Conservation (phyloP, 1,140 invertebrate genomes). For the Drosophila azteca region DNA sequence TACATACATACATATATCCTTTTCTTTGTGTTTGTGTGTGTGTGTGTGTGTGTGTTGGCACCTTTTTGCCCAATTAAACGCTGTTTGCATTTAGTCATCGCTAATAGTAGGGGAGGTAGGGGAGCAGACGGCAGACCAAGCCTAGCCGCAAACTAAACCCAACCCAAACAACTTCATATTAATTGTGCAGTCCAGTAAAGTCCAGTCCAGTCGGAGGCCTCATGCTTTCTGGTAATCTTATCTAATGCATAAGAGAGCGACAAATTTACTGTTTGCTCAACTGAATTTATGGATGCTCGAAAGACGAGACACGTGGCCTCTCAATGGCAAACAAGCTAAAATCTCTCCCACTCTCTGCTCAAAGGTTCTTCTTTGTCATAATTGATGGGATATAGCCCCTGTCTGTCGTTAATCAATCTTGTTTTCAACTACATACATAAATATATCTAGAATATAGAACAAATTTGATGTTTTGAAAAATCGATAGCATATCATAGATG, state of each 20-base stretch:
- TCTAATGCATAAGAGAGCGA: slow-evolving; percentile 31
- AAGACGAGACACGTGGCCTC: slow-evolving; percentile 23
- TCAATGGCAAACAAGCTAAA: background rate
- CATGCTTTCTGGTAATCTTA: slow-evolving; percentile 45
- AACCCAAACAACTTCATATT: slow-evolving; percentile 2
- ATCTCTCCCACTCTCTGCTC: background rate
- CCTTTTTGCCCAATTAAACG: slow-evolving; percentile 25
- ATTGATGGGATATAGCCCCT: background rate
- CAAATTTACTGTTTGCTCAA: slow-evolving; percentile 39
- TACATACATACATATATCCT: slow-evolving; percentile 16
- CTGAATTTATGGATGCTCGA: slow-evolving; percentile 54
- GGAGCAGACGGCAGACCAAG: background rate
- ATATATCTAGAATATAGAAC: too few relatives aligned
- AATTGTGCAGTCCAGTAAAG: slow-evolving; percentile 15
- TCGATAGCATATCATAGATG: too few relatives aligned
- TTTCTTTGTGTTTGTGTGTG: background rate
- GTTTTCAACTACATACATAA: background rate
- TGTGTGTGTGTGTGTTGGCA: slow-evolving; percentile 2
- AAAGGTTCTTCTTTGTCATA: too few relatives aligned
- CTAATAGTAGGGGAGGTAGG: too few relatives aligned
- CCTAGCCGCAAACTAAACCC: background rate
- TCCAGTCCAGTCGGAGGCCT: background rate
- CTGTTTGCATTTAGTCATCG: slow-evolving; percentile 38
- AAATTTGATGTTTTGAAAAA: too few relatives aligned
- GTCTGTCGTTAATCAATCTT: background rate